These are phyloP conservation scores for Tachina fera DNA, from an alignment of 2,888 invertebrate genomes.

Conservation along the genomic window DNA sequence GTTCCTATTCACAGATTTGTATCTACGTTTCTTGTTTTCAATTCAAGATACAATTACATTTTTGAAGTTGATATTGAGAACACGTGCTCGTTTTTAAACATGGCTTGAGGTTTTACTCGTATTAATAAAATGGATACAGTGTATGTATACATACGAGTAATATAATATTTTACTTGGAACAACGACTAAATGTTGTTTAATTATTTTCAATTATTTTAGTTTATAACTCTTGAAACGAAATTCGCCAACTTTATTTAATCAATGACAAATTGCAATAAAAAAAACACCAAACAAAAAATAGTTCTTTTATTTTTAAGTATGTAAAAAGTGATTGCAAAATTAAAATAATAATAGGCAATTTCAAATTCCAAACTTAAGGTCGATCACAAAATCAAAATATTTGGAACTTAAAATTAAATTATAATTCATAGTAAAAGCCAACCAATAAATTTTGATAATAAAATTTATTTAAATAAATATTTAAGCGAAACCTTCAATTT, in stretches of 20 bases:
- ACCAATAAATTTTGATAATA: neutral
- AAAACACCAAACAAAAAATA: conserved; percentile 27
- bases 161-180: conserved; percentile 15
- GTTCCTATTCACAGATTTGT: conserved; percentile 20
- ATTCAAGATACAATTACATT: conserved; percentile 17
- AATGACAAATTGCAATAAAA: conserved; percentile 35
- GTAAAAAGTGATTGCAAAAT: neutral
- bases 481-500: conserved; percentile 22
- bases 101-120: conserved; percentile 5
- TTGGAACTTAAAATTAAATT: conserved; percentile 40
- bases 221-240: conserved; percentile 23
- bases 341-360: neutral
- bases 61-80: conserved; percentile 57
- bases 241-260: conserved; percentile 10
- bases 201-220: conserved; percentile 45
- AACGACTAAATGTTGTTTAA: conserved; percentile 12
- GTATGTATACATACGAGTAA: neutral
- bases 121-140: neutral
- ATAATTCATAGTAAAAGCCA: conserved; percentile 23
- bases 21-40: conserved; percentile 30
- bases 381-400: conserved; percentile 46
- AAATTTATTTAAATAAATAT: neutral
- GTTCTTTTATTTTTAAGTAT: neutral
- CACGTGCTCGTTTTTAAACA: conserved; percentile 61
- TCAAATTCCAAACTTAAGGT: conserved; percentile 40